These are phyloP conservation scores for Frankliniella fusca DNA, from an alignment of 2,888 invertebrate species.

Conservation along the genomic window DNA sequence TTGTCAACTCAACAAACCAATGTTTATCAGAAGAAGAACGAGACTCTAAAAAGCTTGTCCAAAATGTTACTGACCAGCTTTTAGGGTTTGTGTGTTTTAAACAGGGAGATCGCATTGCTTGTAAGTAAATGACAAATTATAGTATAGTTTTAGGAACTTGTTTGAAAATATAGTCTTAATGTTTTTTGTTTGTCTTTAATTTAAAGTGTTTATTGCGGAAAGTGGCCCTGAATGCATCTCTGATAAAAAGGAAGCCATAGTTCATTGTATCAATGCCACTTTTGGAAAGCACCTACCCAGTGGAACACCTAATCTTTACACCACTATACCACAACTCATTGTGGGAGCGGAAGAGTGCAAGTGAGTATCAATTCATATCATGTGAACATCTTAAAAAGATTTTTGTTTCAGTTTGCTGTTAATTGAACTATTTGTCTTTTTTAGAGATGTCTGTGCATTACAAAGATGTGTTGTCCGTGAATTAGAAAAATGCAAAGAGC, in stretches of 20 bases:
- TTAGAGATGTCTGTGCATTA: constrained; percentile 55
- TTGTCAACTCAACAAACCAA: constrained; percentile 55
- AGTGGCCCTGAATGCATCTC: constrained; percentile 72
- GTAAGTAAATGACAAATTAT: constrained; percentile 51
- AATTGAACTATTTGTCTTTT: constrained; percentile 41
- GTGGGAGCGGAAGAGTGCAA: constrained; percentile 57
- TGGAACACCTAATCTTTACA: constrained; percentile 36
- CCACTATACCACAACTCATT: constrained; percentile 55
- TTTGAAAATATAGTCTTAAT: neutral
- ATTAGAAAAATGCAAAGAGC: constrained; percentile 63
- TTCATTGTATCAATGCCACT: constrained; percentile 61
- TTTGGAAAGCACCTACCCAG: constrained; percentile 53
- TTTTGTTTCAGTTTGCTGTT: neutral
- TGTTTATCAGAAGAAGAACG: constrained; percentile 63
- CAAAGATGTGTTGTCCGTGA: constrained; percentile 58
- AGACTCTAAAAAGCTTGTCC: constrained; percentile 56
- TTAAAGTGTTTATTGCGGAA: constrained; percentile 71
- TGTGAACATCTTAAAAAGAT: neutral
- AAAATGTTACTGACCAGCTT: constrained; percentile 65
- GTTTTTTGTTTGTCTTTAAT: constrained; percentile 32
- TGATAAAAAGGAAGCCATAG: constrained; percentile 57
- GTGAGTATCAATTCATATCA: constrained; percentile 45
- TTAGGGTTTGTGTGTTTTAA: constrained; percentile 71
- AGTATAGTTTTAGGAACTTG: neutral
- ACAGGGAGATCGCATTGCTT: constrained; percentile 75